phyloP scores from a whole-genome alignment of 2,888 invertebrate genomes.

The Physocephala rufipes region DNA sequence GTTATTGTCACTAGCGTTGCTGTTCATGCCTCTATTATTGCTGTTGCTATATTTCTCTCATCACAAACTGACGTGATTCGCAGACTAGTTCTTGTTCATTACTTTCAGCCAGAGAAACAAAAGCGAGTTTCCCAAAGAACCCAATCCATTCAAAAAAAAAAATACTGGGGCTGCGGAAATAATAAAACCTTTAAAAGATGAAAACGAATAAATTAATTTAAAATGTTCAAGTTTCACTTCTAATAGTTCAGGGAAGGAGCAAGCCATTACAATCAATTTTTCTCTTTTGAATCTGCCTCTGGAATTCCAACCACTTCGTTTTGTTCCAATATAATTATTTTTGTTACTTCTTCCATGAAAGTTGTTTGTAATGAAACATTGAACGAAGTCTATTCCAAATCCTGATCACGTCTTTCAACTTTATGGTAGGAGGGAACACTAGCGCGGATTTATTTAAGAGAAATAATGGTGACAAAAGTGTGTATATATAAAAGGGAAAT shows the following conservation, averaged over 20 bases:
- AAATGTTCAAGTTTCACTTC: neutral
- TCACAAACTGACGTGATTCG: neutral
- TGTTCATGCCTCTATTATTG: constrained; percentile 8
- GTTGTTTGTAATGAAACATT: constrained; percentile 11
- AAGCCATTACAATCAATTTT: too few species aligned
- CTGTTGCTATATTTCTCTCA: neutral
- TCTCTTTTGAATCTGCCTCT: too few species aligned
- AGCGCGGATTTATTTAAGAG: constrained; percentile 12
- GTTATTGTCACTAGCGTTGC: constrained; percentile 15
- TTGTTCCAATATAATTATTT: constrained; percentile 28
- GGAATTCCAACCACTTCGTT: too few species aligned
- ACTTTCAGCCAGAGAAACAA: constrained; percentile 12
- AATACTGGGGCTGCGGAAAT: too few species aligned
- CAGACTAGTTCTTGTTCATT: constrained; percentile 11
- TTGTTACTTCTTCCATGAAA: constrained; percentile 29
- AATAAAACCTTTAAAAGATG: too few species aligned
- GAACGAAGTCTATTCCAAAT: constrained; percentile 26
- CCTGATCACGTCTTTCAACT: constrained; percentile 24
- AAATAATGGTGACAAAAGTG: constrained; percentile 34
- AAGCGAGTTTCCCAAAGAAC: neutral
- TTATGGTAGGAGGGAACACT: neutral
- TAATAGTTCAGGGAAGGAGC: too few species aligned
- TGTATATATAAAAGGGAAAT: constrained; percentile 19
- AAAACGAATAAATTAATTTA: too few species aligned
- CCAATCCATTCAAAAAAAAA: too few species aligned